phyloP scores from a whole-genome alignment of 1,140 invertebrate genomes.

The Pectinophora gossypiella region DNA sequence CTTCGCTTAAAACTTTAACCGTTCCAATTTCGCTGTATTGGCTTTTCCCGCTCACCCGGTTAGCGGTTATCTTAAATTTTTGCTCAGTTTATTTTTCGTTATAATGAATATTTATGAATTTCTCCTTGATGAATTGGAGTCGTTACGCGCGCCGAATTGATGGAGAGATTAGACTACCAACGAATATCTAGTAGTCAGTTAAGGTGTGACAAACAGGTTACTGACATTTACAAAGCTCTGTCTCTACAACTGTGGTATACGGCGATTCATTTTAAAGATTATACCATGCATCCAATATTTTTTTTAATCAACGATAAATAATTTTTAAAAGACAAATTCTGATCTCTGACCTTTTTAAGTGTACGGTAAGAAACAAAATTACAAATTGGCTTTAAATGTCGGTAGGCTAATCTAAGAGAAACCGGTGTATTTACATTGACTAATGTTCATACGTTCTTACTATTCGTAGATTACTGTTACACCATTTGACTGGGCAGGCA shows the following conservation, averaged over 20 bases:
- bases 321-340: slow-evolving; percentile 28
- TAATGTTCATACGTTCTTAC: slow-evolving; percentile 40
- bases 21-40: slow-evolving; percentile 26
- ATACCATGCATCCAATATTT: neutral
- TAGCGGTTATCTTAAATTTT: neutral
- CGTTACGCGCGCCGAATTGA: no score
- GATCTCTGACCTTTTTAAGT: slow-evolving; percentile 41
- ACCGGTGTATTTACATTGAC: slow-evolving; percentile 40
- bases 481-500: slow-evolving; percentile 46
- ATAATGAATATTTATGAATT: neutral
- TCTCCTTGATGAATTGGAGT: neutral
- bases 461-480: slow-evolving; percentile 45
- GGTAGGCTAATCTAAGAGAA: slow-evolving; percentile 41
- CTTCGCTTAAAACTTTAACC: slow-evolving; percentile 35
- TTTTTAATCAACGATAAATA: neutral
- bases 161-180: no score
- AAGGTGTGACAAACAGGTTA: neutral
- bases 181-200: neutral
- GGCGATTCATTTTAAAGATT: neutral
- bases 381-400: slow-evolving; percentile 33
- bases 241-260: neutral
- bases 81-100: slow-evolving; percentile 1
- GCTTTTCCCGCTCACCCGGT: slow-evolving; percentile 11
- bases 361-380: slow-evolving; percentile 26
- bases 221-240: neutral